phyloP scores from a whole-genome alignment of 2,797 vertebrate genomes.

The Coilia nasus region DNA sequence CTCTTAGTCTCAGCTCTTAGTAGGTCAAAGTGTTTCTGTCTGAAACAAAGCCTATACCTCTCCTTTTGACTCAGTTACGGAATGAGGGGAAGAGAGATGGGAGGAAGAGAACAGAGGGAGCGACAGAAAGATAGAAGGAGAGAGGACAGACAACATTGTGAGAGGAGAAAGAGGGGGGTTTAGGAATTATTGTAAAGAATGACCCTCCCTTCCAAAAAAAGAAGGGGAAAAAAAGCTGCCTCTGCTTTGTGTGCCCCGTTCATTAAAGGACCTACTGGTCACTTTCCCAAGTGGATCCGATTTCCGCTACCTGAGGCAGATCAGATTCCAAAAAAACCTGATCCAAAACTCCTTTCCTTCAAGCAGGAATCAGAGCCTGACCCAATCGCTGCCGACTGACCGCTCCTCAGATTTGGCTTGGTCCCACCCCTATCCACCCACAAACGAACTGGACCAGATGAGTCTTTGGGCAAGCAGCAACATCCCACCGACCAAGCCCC shows the following conservation, averaged over 20 bases:
- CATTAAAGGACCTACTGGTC: slow-evolving; percentile 54
- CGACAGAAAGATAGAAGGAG: neutral
- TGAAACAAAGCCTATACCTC: neutral
- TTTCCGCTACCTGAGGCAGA: slow-evolving; percentile 61
- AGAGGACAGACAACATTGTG: neutral
- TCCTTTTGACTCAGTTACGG: neutral
- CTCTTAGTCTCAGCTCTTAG: neutral
- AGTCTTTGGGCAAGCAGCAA: neutral
- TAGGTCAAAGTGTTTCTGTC: neutral
- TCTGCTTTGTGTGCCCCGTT: slow-evolving; percentile 37
- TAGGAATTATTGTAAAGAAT: neutral
- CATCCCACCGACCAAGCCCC: neutral
- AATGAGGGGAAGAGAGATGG: neutral
- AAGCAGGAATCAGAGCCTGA: slow-evolving; percentile 47
- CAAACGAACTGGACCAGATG: neutral
- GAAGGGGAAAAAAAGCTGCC: neutral
- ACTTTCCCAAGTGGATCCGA: slow-evolving; percentile 76
- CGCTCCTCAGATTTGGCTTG: slow-evolving; percentile 15
- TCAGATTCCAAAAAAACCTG: slow-evolving; percentile 62
- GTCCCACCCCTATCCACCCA: neutral
- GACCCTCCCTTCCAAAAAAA: neutral
- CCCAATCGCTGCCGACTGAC: slow-evolving; percentile 38
- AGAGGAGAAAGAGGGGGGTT: slow-evolving; percentile 34
- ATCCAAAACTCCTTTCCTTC: slow-evolving; percentile 42
- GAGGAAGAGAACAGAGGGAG: neutral